Percentiles rank a stretch among this genome's conserved stretches.
Conservation (phyloP, 2,113 vertebrate species). For the Cepphus grylle region DNA sequence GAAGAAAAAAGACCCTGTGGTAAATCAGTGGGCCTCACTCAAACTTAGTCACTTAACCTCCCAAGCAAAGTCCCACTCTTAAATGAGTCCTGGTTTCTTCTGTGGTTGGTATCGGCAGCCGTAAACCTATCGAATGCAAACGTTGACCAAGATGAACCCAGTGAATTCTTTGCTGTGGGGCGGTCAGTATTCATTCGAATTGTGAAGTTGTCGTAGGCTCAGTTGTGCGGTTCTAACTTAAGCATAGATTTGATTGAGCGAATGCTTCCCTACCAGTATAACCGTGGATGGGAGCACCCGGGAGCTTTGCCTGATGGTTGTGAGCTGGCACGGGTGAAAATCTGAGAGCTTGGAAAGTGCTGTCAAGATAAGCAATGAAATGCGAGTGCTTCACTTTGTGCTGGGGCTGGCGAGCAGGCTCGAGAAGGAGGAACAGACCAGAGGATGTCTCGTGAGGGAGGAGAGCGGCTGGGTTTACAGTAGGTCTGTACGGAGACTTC, state of each 20-base stretch:
- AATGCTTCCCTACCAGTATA: not conserved
- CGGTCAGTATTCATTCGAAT: no score
- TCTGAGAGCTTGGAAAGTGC: not conserved
- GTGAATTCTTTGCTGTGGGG: not conserved
- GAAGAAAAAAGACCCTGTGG: accelerated
- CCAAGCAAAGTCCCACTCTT: no score
- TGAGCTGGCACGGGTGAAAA: not conserved
- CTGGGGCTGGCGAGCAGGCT: no score
- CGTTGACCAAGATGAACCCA: accelerated
- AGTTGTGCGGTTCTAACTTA: not conserved
- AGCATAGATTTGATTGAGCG: no score
- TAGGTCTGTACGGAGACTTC: not conserved
- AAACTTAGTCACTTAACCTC: not conserved
- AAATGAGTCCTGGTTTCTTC: not conserved
- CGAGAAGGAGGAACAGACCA: not conserved
- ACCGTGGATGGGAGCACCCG: accelerated
- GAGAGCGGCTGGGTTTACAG: not conserved
- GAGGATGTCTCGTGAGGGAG: not conserved
- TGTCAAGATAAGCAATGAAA: not conserved
- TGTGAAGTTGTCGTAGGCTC: accelerated
- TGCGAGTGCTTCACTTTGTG: not conserved
- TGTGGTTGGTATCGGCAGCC: no score
- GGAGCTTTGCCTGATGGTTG: not conserved
- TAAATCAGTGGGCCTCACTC: not conserved
- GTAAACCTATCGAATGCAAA: not conserved